Percentiles rank a stretch among this genome's conserved stretches.
Conservation (phyloP, 2,113 vertebrate species). For the Sphaerodactylus townsendi region DNA sequence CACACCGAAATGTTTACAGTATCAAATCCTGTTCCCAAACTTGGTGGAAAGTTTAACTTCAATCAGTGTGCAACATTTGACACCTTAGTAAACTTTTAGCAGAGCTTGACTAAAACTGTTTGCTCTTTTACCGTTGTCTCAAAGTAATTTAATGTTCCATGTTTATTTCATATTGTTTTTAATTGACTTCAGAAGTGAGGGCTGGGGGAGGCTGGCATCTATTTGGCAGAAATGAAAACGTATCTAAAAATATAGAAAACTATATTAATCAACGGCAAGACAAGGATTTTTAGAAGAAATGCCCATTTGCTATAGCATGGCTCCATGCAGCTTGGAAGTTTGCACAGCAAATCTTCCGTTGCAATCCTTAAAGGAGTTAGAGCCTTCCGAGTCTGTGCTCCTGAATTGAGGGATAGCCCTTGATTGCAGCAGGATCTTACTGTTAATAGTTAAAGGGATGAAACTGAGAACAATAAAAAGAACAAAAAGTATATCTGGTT, state of each 20-base stretch:
- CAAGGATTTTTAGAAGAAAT: neutral
- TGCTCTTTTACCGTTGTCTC: neutral
- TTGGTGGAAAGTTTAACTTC: too few species aligned
- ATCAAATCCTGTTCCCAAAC: too few species aligned
- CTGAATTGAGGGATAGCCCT: too few species aligned
- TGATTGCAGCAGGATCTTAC: too few species aligned
- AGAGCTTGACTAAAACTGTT: neutral
- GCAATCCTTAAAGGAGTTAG: too few species aligned
- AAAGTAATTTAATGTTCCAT: neutral
- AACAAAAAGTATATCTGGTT: neutral
- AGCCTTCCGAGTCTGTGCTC: too few species aligned
- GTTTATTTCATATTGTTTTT: neutral
- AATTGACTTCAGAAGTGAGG: neutral
- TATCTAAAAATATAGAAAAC: neutral
- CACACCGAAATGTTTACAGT: too few species aligned
- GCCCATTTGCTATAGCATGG: neutral
- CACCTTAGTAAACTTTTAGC: neutral
- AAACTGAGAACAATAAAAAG: neutral
- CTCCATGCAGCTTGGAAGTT: neutral
- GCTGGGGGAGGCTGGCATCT: neutral
- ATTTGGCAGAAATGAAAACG: neutral
- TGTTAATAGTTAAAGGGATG: too few species aligned
- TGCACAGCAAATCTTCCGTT: neutral
- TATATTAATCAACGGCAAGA: neutral
- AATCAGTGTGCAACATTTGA: neutral